phyloP scores from a whole-genome alignment of 2,797 vertebrate species.

The Crenuchus spilurus region DNA sequence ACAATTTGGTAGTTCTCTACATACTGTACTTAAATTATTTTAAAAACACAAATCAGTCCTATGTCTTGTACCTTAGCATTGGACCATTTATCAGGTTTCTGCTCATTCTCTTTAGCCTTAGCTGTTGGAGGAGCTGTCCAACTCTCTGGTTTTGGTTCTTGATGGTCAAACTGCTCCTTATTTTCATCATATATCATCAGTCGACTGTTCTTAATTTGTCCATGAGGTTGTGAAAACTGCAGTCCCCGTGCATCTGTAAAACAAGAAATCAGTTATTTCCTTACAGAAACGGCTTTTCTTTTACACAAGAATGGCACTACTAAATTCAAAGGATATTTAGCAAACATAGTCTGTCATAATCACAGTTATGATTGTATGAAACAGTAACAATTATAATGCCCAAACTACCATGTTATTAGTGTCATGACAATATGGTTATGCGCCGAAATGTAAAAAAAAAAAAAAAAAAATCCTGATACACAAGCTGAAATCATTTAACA shows the following conservation, averaged over 20 bases:
- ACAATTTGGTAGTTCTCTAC: no score
- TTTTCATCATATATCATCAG: conserved; percentile 91
- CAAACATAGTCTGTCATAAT: background rate
- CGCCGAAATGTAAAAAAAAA: no score
- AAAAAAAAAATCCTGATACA: no score
- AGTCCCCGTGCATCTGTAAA: conserved; percentile 66
- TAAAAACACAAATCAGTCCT: no score
- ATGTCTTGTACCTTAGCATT: conserved; percentile 80
- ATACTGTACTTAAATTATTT: no score
- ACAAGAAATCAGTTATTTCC: background rate
- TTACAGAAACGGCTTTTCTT: background rate
- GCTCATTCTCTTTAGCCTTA: conserved; percentile 89
- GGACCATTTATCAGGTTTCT: conserved; percentile 85
- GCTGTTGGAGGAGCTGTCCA: conserved; percentile 85
- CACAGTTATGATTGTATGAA: no score
- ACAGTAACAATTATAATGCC: no score
- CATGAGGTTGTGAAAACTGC: conserved; percentile 65
- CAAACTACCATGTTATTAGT: no score
- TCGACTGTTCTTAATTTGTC: conserved; percentile 64
- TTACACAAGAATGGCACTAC: no score
- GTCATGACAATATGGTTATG: no score
- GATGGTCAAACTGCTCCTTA: conserved; percentile 64
- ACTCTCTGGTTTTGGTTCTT: conserved; percentile 70
- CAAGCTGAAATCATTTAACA: no score
- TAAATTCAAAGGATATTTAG: no score